Base-by-base conservation (phyloP, 2,888 invertebrate species). In the Shargacucullia verbasci region DNA sequence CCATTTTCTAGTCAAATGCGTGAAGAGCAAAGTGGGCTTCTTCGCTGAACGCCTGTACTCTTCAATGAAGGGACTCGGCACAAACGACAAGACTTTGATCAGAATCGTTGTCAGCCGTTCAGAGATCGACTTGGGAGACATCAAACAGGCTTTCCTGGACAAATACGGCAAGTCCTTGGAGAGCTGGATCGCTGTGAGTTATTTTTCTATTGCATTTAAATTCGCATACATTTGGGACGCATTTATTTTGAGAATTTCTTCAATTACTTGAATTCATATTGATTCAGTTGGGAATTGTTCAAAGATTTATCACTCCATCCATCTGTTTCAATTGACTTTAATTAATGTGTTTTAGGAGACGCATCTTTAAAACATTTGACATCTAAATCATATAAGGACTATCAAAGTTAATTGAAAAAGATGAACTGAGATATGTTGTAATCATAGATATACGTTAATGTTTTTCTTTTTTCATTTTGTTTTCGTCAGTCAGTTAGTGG, bases 91-190 rank as follows among this genome's bases (percentile, higher is more conserved):
- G 87, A 98, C 98, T 60, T 94, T 99, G 76, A 98, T 99, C 84
- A 97, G 99, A 86, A 98, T 99, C 80, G 92, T 98, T 70, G 98
- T 98, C 53, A 97, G 98, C 76, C 96, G 98, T 87, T 97, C 97
- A 55, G 97, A 98, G 95, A 98, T 98, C 78, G 99, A 99, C 90
- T 95, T 99, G 81, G 98, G 97, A 54, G 98, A 98, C 87, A 98
- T 99, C 84, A 98, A 98, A 87, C 96, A 97, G 84, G 98, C 98
- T 70, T 99, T 98, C 95, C 94, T 96, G 79, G 97, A 97, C 77
- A 96, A 96, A 84, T 98, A 97, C 83, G 97, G 96, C 81, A 98
- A 98, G 88, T 94, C 97, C 56, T 90, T 98, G 85, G 98, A 97
- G 84, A 96, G 95, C 80, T 98, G 97, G 97, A 97, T 98, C 80